Conservation (phyloP, 1,140 invertebrate species). For the Chlorops oryzae region DNA sequence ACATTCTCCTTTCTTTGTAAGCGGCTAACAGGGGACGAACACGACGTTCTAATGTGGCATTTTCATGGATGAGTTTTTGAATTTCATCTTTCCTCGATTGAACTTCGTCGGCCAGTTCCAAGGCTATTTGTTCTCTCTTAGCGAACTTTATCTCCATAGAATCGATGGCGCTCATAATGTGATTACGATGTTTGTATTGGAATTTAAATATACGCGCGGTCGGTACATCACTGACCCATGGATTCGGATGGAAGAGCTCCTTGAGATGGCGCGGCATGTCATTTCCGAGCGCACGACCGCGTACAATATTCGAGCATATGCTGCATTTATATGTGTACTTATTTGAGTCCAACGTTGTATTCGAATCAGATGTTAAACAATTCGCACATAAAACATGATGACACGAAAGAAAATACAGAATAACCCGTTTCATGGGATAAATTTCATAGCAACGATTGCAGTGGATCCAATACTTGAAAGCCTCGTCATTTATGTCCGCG, state of each 20-base stretch:
- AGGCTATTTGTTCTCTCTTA: no score
- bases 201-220: conserved; percentile 16
- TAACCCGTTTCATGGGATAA: conserved; percentile 7
- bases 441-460: conserved; percentile 29
- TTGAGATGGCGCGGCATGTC: conserved; percentile 24
- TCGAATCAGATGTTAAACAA: conserved; percentile 18
- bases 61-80: no score
- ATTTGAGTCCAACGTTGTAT: conserved; percentile 16
- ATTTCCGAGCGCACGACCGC: conserved; percentile 27
- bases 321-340: conserved; percentile 21
- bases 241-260: conserved; percentile 29
- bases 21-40: no score
- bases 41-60: no score
- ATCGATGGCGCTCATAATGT: conserved; percentile 16
- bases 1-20: no score
- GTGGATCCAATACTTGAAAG: conserved; percentile 25
- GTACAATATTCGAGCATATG: conserved; percentile 20
- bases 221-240: conserved; percentile 16
- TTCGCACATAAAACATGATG: conserved; percentile 27
- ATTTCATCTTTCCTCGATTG: no score
- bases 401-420: conserved; percentile 30
- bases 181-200: conserved; percentile 19
- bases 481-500: no score
- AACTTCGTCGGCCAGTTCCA: no score
- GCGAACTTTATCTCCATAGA: no score